A percentile compares a stretch with the other conserved stretches of the same genome.
These are phyloP conservation scores for Anas flavirostris DNA, from an alignment of 2,797 vertebrate genomes.

Conservation along the genomic window DNA sequence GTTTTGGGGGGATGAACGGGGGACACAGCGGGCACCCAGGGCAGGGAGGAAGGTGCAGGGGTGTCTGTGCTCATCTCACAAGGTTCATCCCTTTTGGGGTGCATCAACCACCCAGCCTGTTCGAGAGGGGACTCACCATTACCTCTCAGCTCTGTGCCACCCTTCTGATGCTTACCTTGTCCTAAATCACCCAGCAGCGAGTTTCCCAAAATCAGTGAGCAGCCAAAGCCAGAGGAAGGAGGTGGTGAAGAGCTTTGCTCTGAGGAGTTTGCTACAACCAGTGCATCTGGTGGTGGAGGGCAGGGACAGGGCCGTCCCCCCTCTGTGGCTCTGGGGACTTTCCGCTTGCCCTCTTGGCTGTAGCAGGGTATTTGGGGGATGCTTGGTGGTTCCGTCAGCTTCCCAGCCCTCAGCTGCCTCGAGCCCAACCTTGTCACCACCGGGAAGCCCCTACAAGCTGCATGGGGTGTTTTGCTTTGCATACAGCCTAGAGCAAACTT, in stretches of 20 bases:
- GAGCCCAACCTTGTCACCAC: neutral
- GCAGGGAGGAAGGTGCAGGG: neutral
- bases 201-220: neutral
- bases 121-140: neutral
- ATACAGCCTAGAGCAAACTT: neutral
- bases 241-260: neutral
- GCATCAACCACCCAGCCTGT: neutral
- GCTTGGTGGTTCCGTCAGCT: neutral
- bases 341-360: neutral
- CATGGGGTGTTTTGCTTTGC: neutral
- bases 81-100: neutral
- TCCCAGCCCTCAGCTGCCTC: neutral
- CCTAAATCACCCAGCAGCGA: neutral
- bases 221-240: neutral
- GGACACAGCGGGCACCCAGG: neutral
- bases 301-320: neutral
- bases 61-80: neutral
- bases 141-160: neutral
- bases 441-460: neutral
- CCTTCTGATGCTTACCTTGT: neutral
- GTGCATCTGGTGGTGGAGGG: accelerated
- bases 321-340: neutral
- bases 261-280: too few species aligned
- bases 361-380: neutral
- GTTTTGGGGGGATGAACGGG: neutral